phyloP scores from a whole-genome alignment of 2,888 invertebrate species.

The Eledone cirrhosa region DNA sequence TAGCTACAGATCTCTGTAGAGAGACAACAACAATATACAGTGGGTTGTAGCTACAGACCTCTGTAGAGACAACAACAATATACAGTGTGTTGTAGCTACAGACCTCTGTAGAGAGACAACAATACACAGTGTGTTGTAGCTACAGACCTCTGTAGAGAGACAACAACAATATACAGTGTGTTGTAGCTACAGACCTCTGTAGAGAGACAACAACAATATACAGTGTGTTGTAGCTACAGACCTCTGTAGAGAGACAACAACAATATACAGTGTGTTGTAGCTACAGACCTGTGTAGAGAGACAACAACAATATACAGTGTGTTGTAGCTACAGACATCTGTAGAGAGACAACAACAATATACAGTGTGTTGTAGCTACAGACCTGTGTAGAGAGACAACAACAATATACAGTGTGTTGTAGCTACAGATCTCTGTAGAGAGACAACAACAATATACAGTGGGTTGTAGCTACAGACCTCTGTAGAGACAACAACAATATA shows the following conservation, averaged over 20 bases:
- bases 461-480: conserved; percentile 55
- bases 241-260: conserved; percentile 42
- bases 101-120: conserved; percentile 42
- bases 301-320: too few relatives aligned
- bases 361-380: too few relatives aligned
- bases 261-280: too few relatives aligned
- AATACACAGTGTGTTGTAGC: too few relatives aligned
- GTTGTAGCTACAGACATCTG: conserved; percentile 54
- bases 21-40: too few relatives aligned
- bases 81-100: too few relatives aligned
- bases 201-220: conserved; percentile 30
- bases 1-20: conserved; percentile 52
- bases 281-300: conserved; percentile 48
- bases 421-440: conserved; percentile 49
- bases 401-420: too few relatives aligned
- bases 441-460: too few relatives aligned
- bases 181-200: conserved; percentile 52
- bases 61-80: conserved; percentile 38
- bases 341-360: conserved; percentile 29
- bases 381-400: conserved; percentile 41
- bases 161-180: too few relatives aligned
- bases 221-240: too few relatives aligned
- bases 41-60: too few relatives aligned
- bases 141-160: conserved; percentile 48
- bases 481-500: conserved; percentile 31